These are phyloP conservation scores for Cheilosia soror DNA, from an alignment of 2,888 invertebrate species.

Conservation along the genomic window DNA sequence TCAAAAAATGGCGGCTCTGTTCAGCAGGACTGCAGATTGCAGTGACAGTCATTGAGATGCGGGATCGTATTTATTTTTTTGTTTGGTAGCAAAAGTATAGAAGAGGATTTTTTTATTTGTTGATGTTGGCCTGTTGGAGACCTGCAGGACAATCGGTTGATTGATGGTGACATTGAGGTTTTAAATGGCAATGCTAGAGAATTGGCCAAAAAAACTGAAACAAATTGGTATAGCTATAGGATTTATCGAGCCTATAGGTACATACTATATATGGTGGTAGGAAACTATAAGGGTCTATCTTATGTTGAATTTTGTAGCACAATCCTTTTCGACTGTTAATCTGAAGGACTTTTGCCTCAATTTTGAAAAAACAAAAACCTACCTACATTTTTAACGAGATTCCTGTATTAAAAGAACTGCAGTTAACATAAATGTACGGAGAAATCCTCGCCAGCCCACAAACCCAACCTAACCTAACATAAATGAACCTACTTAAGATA, in stretches of 20 bases:
- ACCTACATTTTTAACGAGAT: no score
- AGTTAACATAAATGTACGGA: no score
- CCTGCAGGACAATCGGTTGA: slow-evolving; percentile 55
- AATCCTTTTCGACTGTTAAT: no score
- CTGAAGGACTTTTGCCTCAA: no score
- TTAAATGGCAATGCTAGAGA: slow-evolving; percentile 38
- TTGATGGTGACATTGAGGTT: slow-evolving; percentile 72
- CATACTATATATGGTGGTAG: no score
- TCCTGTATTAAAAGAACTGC: no score
- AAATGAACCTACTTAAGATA: no score
- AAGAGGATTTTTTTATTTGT: slow-evolving; percentile 10
- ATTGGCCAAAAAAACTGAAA: slow-evolving; percentile 3
- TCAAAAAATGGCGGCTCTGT: slow-evolving; percentile 61
- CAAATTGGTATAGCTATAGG: not conserved
- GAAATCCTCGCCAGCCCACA: no score
- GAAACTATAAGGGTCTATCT: no score
- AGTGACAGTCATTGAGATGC: slow-evolving; percentile 71
- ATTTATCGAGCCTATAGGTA: not conserved
- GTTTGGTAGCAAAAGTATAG: not conserved
- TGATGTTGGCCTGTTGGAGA: not conserved
- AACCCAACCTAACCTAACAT: no score
- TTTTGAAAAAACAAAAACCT: no score
- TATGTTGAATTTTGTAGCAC: no score
- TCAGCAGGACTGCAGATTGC: slow-evolving; percentile 49
- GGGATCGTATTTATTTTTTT: slow-evolving; percentile 31